Base-by-base conservation (phyloP, 2,113 vertebrate species). In the Opisthocomus hoazin region DNA sequence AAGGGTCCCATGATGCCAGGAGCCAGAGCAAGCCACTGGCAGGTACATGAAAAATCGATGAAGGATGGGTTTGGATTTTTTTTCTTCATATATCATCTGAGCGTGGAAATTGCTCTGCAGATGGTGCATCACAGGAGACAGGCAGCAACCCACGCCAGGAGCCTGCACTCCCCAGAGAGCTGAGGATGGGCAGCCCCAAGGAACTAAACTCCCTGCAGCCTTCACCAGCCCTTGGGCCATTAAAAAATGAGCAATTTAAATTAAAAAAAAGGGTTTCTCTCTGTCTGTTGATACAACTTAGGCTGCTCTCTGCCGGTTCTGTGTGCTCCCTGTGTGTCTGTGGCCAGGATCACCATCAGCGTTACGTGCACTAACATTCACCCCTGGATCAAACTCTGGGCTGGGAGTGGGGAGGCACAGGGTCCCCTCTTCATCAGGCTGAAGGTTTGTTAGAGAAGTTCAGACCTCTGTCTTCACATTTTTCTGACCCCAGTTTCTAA, bases 111-210 rank as follows among this genome's bases (percentile, higher is more conserved):
- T n/a, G 14, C 60, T 70, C 41, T 50, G 45, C 66, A 77, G 23
- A 4, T 0, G 5, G n/a, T 36, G 36, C 18, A 22, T 36, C 3
- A 0, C 3, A 1, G 37, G 53, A 88, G 30, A 6, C 5, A 24
- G n/a, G n/a, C 18, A 63, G 50, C 41, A 26, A 5, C 26, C 3
- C 2, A 9, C 10, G 10, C 30, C 48, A 37, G 60, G 20, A 90
- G 50, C 34, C 23, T 1, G 1, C 2, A 15, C 9, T 71, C 57
- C 64, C 20, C 2, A 20, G 15, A 70, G 14, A 77, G 51, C 34
- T 39, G 57, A 51, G 7, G 5, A 57, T 13, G 26, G 63, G 15
- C 65, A 85, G 68, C 58, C 45, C 34, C 1, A 1, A 48, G 30
- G 16, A 78, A 57, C 7, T 14, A 60, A 65, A 61, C 29, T 75